Base-by-base conservation (phyloP, 23 tunicate species). In the Corella eumyota region DNA sequence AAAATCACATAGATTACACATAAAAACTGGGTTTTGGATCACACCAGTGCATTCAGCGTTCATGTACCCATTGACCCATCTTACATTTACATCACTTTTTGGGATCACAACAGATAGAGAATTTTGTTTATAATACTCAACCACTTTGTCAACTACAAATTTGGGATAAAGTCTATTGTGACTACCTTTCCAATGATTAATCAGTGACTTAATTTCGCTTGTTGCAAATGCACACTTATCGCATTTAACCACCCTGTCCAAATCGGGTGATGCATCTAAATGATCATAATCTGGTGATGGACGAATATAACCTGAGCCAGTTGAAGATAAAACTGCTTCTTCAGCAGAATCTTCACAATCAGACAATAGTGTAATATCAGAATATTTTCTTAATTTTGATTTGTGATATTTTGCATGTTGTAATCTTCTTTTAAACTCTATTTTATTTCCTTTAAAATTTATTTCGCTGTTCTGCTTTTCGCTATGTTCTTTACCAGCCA, bases 21-120 rank as follows among this genome's bases (percentile, higher is more conserved):
- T 25, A 61, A 24, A 72, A 33, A 50, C 22, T 21, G 78, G 78
- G 47, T 61, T 31, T 5, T 61, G 4, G n/a, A 61, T 49, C 20
- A 72, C 50, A 0, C 35, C 26, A n/a, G 78, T 72, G 36, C 68
- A 61, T 2, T 61, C 68, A 30, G 49, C 17, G 37, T 72, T 72
- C 13, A 72, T 61, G 68, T 68, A 72, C 9, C 78, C 78, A 61
- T 61, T 50, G 11, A 49, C 34, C 78, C 78, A 72, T 13, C 30
- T 24, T 20, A 17, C 13, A 11, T 32, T 23, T 1, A 72, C 26
- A 50, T 55, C 60, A 2, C 30, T 2, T 21, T 1, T 21, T 1
- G 78, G 78, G 20, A 72, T 19, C n/a, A 34, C 32, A 33, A 72
- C 40, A 20, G 24, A 26, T 22, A 72, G 21, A 6, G 50, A 34